Evolutionary conservation across 2,113 vertebrate genomes (phyloP), one percentile per base, ranked within the genome.

Genomic region (Porphyrio hochstetteri): DNA sequence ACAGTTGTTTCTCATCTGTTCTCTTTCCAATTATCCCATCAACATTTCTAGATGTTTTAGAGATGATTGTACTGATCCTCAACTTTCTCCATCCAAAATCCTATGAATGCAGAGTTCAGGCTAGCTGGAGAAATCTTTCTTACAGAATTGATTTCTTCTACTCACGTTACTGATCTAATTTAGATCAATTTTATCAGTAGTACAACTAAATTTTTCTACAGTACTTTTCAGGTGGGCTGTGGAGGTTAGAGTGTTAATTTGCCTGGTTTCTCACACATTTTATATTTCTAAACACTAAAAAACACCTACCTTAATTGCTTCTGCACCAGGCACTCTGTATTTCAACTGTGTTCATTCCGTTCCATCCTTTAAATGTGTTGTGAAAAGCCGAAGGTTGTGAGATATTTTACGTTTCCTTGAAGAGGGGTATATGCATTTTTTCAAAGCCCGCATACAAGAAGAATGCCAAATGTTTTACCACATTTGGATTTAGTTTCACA

Each of bases 101-200:
- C 56, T 84, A 42, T 88, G 87, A 84, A 96, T 76, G 75, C 33
- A 36, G 52, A 96, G 70, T 89, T 97, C 75, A 95, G 63, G 59
- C 50, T 94, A 86, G 68, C 48, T 64, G 50, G n/a, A 96, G 61
- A 91, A 93, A 93, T 68, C 52, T 96, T 96, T 78, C 25, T 96
- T 83, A 96, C 90, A 92, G 42, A 96, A 94, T 84, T 70, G 57
- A 88, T 96, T 94, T 79, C 86, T 91, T 75, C 38, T 72, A 38
- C 71, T 82, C 3, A 3, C 75, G 77, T 69, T 82, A 61, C 61
- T 55, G 29, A 78, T 86, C 52, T 90, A 82, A 6, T 44, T 79
- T 56, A 40, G 56, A 94, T 92, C 42, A 88, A 93, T 93, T 93
- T 96, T 97, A 96, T 96, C 95, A 92, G 94, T 90, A 97, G 94